Percentiles rank a stretch among this genome's conserved stretches.
phyloP scores from a whole-genome alignment of 2,113 vertebrate genomes.

The Grantiella picta region DNA sequence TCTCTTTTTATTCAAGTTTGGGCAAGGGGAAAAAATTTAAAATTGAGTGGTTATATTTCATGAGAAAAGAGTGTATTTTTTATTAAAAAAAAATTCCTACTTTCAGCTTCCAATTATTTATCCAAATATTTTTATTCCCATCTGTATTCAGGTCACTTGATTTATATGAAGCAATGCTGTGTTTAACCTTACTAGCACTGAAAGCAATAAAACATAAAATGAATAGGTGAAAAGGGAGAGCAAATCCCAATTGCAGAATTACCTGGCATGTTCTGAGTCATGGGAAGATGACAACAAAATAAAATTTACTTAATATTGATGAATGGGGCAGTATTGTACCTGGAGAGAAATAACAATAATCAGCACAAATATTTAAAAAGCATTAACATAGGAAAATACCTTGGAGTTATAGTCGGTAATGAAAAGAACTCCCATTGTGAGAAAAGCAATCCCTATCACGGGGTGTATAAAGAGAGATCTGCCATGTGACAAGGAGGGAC shows the following conservation, averaged over 20 bases:
- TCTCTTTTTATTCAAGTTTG: neutral
- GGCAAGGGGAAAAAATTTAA: neutral
- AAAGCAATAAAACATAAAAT: neutral
- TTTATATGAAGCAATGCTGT: neutral
- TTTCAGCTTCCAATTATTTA: neutral
- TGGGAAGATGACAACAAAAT: neutral
- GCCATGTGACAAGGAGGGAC: neutral
- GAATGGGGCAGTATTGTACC: neutral
- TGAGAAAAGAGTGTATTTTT: neutral
- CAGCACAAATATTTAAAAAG: slow-evolving; percentile 9
- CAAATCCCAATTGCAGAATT: neutral
- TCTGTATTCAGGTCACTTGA: neutral
- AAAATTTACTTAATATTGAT: slow-evolving; percentile 31
- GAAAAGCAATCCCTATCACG: neutral
- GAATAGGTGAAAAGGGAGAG: neutral
- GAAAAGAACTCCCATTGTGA: neutral
- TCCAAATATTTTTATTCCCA: neutral
- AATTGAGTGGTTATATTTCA: neutral
- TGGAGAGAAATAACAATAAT: slow-evolving; percentile 2
- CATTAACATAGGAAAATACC: neutral
- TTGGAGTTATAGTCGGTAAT: neutral
- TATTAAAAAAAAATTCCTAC: neutral
- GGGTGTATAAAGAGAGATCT: neutral
- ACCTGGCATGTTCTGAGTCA: neutral
- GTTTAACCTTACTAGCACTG: neutral